A percentile compares a stretch with the other conserved stretches of the same genome.
Evolutionary conservation across 2,797 vertebrate species (phyloP).

Genomic region (Sciurus vulgaris): DNA sequence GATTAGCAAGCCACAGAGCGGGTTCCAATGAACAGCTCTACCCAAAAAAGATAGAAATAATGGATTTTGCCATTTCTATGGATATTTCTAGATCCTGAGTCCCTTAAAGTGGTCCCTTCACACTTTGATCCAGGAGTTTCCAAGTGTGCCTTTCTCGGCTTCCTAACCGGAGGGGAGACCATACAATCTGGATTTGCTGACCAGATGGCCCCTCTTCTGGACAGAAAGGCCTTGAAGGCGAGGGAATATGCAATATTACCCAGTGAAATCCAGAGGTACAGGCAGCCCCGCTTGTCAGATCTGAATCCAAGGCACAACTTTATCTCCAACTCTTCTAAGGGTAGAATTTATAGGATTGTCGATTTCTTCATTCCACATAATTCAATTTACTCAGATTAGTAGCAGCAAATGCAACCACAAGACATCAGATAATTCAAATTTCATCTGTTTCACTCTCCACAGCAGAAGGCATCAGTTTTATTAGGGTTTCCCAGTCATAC

Average conservation of each 20-base stretch:
- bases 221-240: not conserved
- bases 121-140: not conserved
- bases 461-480: not conserved
- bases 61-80: not conserved
- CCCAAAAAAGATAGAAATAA: not conserved
- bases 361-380: not conserved
- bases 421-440: not conserved
- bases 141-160: not conserved
- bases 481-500: not conserved
- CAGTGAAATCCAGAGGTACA: not conserved
- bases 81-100: not conserved
- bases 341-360: not conserved
- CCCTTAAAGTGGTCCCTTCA: not conserved
- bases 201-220: not conserved
- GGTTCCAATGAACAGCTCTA: not conserved
- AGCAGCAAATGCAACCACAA: not conserved
- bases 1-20: not conserved
- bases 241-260: not conserved
- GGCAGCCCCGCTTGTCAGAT: not conserved
- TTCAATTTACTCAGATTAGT: slow-evolving; percentile 1
- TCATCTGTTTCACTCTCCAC: not conserved
- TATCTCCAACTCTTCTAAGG: not conserved
- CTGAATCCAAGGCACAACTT: not conserved
- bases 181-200: not conserved
- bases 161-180: not conserved